A percentile compares a stretch with the other conserved stretches of the same genome.
phyloP scores from a whole-genome alignment of 1,140 invertebrate species.

The Micrasema minimum region DNA sequence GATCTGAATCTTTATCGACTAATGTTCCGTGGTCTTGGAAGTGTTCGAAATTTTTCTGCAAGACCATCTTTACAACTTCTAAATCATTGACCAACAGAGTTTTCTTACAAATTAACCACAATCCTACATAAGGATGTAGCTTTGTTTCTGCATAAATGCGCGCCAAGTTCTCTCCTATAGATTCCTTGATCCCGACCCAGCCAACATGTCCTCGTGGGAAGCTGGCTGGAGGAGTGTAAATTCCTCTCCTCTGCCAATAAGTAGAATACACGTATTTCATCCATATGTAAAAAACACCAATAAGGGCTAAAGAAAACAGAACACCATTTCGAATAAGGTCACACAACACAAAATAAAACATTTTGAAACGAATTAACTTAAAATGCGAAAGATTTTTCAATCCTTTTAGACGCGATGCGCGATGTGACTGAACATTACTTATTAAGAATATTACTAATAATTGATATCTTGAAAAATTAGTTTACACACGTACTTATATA shows the following conservation, averaged over 20 bases:
- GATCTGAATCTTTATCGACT: slow-evolving; percentile 65
- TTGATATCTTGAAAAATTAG: no score
- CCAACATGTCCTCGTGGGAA: slow-evolving; percentile 57
- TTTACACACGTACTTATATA: no score
- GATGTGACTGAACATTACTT: no score
- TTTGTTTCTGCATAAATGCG: slow-evolving; percentile 49
- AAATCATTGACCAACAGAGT: slow-evolving; percentile 67
- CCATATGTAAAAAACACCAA: slow-evolving; percentile 55
- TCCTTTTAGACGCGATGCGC: no score
- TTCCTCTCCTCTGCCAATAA: slow-evolving; percentile 59
- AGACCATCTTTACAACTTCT: slow-evolving; percentile 69
- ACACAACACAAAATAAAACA: no score
- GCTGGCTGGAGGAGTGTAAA: slow-evolving; percentile 57
- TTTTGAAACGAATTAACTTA: no score
- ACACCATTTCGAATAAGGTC: neutral
- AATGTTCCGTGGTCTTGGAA: slow-evolving; percentile 65
- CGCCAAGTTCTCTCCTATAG: slow-evolving; percentile 55
- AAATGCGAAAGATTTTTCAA: no score
- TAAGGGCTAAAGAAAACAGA: slow-evolving; percentile 6
- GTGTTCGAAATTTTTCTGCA: slow-evolving; percentile 69
- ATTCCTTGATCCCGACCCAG: slow-evolving; percentile 12
- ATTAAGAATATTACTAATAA: no score
- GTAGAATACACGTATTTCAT: slow-evolving; percentile 58
- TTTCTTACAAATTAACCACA: slow-evolving; percentile 61
- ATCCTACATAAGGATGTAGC: slow-evolving; percentile 54